Evolutionary conservation across 2,797 vertebrate genomes (phyloP).

Genomic region (Eulemur albifrons): DNA sequence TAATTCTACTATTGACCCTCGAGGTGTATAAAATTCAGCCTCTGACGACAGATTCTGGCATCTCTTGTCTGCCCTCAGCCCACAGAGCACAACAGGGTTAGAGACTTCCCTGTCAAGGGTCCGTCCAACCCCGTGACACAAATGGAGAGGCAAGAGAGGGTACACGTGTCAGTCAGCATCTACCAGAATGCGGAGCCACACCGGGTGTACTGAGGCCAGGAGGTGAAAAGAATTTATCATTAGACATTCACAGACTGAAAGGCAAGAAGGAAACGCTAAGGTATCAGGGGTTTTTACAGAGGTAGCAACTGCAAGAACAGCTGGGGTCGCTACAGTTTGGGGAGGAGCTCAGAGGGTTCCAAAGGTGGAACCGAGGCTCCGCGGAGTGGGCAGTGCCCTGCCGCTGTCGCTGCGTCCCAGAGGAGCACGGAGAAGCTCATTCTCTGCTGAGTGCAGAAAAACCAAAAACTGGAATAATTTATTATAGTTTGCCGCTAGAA

Average conservation of each 20-base stretch:
- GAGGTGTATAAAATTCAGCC: not conserved
- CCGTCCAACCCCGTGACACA: not conserved
- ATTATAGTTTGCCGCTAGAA: not conserved
- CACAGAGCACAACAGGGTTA: not conserved
- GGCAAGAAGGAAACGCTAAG: not conserved
- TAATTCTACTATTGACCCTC: not conserved
- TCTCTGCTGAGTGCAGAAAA: not conserved
- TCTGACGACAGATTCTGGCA: not conserved
- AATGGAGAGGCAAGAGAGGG: too few relatives aligned
- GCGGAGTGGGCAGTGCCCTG: not conserved
- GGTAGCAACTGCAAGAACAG: not conserved
- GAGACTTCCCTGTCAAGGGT: not conserved
- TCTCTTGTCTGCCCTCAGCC: not conserved
- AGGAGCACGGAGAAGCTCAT: accelerated
- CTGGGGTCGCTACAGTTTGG: not conserved
- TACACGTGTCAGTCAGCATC: accelerated
- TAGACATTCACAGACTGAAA: not conserved
- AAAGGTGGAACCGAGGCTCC: accelerated
- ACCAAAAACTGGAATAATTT: not conserved
- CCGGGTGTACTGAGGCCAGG: not conserved
- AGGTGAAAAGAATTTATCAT: not conserved
- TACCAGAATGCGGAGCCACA: not conserved
- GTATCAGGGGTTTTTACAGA: not conserved
- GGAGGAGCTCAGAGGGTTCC: not conserved
- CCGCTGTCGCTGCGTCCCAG: not conserved